Base-by-base conservation (phyloP, 2,113 vertebrate genomes). In the Octodon degus region DNA sequence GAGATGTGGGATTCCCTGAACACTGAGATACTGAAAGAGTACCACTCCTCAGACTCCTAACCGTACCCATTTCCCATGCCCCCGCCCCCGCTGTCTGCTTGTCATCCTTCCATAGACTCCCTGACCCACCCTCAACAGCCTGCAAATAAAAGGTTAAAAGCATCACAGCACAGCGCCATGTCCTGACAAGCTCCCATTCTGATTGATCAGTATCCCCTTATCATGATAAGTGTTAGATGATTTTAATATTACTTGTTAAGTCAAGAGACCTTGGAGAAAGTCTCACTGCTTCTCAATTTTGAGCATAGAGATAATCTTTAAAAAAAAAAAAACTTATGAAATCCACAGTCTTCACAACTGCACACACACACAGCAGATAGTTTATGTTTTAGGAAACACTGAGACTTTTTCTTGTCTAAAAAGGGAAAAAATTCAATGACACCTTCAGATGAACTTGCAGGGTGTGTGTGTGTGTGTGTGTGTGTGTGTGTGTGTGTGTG, bases 381-480 rank as follows among this genome's bases (percentile, higher is more conserved):
- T 60, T n/a, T 0, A 40, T 0, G 86, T 88, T 96, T 77, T 14
- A 30, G 37, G 86, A 96, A 92, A 65, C 43, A 60, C 0, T 90
- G 24, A 92, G 82, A 43, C 43, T 43, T 43, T 43, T 43, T 72
- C 91, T n/a, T 91, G 60, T 94, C n/a, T 55, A 95, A 62, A 88
- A 60, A 95, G 62, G 27, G 90, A 84, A 95, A 96, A 86, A 90
- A 34, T 76, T 97, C 17, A 79, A 43, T 79, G 58, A 53, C 32
- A 27, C 55, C 81, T 95, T 87, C 88, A 95, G 77, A 81, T 83
- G 67, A 50, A 65, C 88, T 82, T 89, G 9, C 14, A 70, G 43
- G 43, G 43, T 43, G 43, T 43, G 43, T 5, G 43, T 43, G 43
- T 43, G 43, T 43, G 43, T 43, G 43, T 43, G 43, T 50, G 50